Percentiles rank a stretch among this genome's conserved stretches.
phyloP scores from a whole-genome alignment of 2,888 invertebrate species.

The Netelia inedita region DNA sequence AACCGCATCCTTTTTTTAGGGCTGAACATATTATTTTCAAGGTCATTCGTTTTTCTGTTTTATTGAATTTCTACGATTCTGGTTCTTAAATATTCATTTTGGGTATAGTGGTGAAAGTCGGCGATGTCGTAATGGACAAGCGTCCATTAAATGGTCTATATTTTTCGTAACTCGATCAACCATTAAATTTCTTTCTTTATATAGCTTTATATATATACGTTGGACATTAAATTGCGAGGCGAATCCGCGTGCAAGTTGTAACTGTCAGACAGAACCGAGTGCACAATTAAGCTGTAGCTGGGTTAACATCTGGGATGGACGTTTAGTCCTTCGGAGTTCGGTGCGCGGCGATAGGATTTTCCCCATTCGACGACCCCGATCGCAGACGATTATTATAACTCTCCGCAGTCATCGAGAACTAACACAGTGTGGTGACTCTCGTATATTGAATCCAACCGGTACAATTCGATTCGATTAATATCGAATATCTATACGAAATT shows the following conservation, averaged over 20 bases:
- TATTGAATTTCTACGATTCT: no score
- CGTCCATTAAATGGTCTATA: not conserved
- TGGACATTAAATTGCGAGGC: slow-evolving; percentile 58
- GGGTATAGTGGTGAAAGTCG: no score
- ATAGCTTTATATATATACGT: slow-evolving; percentile 2
- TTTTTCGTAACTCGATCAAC: not conserved
- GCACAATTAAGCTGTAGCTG: slow-evolving; percentile 81
- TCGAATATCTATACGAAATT: not conserved
- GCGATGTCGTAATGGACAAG: no score
- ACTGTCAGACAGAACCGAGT: slow-evolving; percentile 76
- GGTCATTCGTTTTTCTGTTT: no score
- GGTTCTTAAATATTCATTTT: no score
- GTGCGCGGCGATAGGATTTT: slow-evolving; percentile 22
- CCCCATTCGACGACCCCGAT: slow-evolving; percentile 18
- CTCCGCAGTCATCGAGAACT: slow-evolving; percentile 13
- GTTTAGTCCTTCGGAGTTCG: slow-evolving; percentile 63
- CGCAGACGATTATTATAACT: slow-evolving; percentile 39
- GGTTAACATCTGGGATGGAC: slow-evolving; percentile 80
- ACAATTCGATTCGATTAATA: slow-evolving; percentile 16
- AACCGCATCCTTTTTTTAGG: not conserved
- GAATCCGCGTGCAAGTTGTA: slow-evolving; percentile 64
- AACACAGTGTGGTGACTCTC: not conserved
- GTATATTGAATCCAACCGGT: not conserved
- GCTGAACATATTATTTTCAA: not conserved
- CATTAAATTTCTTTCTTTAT: not conserved